Evolutionary conservation across 2,113 vertebrate species (phyloP).

Genomic region (Camarhynchus parvulus): DNA sequence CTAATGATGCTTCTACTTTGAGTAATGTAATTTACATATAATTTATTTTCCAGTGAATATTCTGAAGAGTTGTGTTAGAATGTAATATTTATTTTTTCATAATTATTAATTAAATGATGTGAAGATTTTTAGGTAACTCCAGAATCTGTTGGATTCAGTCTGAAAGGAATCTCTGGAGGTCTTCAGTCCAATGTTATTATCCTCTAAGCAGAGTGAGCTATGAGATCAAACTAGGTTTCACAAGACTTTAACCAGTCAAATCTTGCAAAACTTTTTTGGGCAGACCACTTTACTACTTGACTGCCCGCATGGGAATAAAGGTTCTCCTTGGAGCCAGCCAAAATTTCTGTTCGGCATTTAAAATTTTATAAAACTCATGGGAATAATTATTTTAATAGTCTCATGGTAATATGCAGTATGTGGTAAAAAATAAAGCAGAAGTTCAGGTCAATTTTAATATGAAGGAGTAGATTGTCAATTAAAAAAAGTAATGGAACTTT

Average conservation of each 20-base stretch:
- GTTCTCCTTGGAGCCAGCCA: neutral
- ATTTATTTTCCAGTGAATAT: constrained; percentile 21
- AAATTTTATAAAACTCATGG: constrained; percentile 30
- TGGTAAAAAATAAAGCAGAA: constrained; percentile 38
- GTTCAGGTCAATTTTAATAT: constrained; percentile 22
- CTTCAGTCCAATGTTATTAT: neutral
- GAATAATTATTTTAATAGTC: constrained; percentile 35
- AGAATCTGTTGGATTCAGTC: neutral
- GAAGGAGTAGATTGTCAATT: neutral
- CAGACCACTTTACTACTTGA: neutral
- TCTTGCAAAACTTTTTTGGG: neutral
- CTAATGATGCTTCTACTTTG: neutral
- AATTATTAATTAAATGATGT: constrained; percentile 17
- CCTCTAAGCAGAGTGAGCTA: neutral
- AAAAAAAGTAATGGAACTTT: neutral
- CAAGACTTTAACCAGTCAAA: neutral
- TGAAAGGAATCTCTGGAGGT: neutral
- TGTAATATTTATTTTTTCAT: constrained; percentile 12
- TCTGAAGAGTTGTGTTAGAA: neutral
- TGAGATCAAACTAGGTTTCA: neutral
- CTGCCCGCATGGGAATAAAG: neutral
- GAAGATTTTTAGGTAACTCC: neutral
- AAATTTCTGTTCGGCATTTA: constrained; percentile 47
- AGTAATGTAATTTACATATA: neutral
- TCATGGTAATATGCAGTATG: constrained; percentile 24